Evolutionary conservation across 2,888 invertebrate species (phyloP).

Genomic region (Lamellibrachia columna): DNA sequence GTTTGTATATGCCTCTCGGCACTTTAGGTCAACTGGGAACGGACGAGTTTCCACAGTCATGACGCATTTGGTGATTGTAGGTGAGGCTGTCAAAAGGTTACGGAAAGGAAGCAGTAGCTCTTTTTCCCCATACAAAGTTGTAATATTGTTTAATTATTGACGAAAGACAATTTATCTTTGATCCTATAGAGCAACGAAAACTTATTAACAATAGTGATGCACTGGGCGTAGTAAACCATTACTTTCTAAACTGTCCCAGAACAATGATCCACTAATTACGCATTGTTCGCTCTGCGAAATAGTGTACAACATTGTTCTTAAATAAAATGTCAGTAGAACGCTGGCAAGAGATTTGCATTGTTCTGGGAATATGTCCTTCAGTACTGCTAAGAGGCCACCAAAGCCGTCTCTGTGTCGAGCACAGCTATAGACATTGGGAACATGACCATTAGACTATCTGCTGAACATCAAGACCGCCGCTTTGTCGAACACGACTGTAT

Average conservation of each 20-base stretch:
- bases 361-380: neutral
- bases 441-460: neutral
- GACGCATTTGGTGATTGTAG: neutral
- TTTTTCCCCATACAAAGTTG: neutral
- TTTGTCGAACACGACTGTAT: too few relatives aligned
- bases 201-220: neutral
- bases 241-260: neutral
- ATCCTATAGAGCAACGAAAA: neutral
- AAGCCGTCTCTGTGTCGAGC: neutral
- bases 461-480: too few relatives aligned
- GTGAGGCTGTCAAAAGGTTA: neutral
- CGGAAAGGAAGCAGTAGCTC: neutral
- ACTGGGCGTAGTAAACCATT: neutral
- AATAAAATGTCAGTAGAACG: neutral
- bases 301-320: neutral
- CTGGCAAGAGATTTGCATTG: slow-evolving; percentile 11
- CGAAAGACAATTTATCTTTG: neutral
- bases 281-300: neutral
- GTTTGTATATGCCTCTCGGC: neutral
- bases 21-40: neutral
- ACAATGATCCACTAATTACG: neutral
- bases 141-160: neutral
- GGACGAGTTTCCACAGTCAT: neutral
- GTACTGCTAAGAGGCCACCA: neutral
- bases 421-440: neutral